phyloP scores from a whole-genome alignment of 2,888 invertebrate species.

The Aphidius colemani region DNA sequence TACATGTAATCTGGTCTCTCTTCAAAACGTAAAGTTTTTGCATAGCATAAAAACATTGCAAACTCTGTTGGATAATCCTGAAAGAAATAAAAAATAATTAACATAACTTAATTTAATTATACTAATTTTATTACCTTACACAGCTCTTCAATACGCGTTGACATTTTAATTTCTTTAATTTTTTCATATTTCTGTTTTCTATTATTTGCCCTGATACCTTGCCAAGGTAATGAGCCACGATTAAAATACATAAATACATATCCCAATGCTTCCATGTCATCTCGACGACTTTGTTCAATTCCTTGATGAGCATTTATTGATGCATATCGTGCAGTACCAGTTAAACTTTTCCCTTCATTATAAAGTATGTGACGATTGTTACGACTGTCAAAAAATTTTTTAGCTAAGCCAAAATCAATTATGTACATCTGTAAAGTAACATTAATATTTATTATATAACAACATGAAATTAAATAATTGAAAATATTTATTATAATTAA shows the following conservation, averaged over 20 bases:
- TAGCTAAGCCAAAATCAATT: slow-evolving; percentile 99
- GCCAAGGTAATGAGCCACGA: slow-evolving; percentile 93
- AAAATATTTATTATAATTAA: neutral
- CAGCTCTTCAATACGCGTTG: slow-evolving; percentile 95
- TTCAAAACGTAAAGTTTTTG: slow-evolving; percentile 96
- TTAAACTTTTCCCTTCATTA: slow-evolving; percentile 92
- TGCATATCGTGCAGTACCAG: slow-evolving; percentile 94
- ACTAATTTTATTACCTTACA: slow-evolving; percentile 75
- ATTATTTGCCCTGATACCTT: slow-evolving; percentile 95
- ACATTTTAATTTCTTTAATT: slow-evolving; percentile 99
- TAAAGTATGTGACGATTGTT: slow-evolving; percentile 93
- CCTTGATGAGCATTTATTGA: slow-evolving; percentile 99
- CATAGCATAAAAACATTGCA: slow-evolving; percentile 99
- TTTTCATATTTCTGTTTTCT: slow-evolving; percentile 99
- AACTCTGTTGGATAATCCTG: slow-evolving; percentile 99
- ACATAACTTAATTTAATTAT: neutral
- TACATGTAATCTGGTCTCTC: slow-evolving; percentile 99
- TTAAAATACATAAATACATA: slow-evolving; percentile 99
- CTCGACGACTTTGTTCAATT: slow-evolving; percentile 96
- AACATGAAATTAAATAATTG: neutral
- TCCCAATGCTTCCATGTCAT: slow-evolving; percentile 99
- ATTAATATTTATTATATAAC: neutral
- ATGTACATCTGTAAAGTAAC: slow-evolving; percentile 74
- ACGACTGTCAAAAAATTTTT: slow-evolving; percentile 95
- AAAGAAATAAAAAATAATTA: neutral